Base-by-base conservation (phyloP, 2,888 invertebrate species). In the Allophyes oxyacanthae region DNA sequence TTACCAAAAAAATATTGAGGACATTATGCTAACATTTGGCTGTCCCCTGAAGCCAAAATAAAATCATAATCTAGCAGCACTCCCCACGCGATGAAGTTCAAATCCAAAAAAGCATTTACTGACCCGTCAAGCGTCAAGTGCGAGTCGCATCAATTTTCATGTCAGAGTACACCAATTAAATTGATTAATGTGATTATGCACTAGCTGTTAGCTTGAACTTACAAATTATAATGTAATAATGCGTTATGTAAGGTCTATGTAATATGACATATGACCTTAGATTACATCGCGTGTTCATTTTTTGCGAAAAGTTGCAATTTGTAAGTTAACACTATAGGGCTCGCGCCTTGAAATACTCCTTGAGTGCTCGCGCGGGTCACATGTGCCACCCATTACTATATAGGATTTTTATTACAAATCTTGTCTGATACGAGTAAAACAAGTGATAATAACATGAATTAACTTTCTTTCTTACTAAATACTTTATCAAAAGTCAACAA, bases 161-260 rank as follows among this genome's bases (percentile, higher is more conserved):
- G 73, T 75, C 73, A 75, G 43, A 34, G 6, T 7, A 6, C 13
- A 56, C 32, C 37, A 68, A 52, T 64, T 38, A 72, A 25, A 45
- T 60, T 75, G 72, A 75, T 72, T 75, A 45, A 75, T 72, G 67
- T 30, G 25, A 50, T 37, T 38, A 54, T 28, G 26, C n/a, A n/a
- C n/a, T n/a, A n/a, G 44, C 46, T 50, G 45, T 50, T 49, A 49
- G 41, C 25, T 42, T 65, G 51, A 70, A 49, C 50, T 58, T 41
- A 66, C 41, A 42, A 34, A 59, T 59, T 8, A 60, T 52, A 50
- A 45, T 50, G 36, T 44, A 60, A 56, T 64, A 53, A 59, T 48
- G 40, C 1, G 1, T 57, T 70, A 62, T 46, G 59, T 60, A 74
- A 65, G 14, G 6, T 33, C 62, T 63, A 63, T 56, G 57, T 71